A percentile compares a stretch with the other conserved stretches of the same genome.
These are phyloP conservation scores for Drosophila orena DNA, from an alignment of 1,140 invertebrate species.

Conservation along the genomic window DNA sequence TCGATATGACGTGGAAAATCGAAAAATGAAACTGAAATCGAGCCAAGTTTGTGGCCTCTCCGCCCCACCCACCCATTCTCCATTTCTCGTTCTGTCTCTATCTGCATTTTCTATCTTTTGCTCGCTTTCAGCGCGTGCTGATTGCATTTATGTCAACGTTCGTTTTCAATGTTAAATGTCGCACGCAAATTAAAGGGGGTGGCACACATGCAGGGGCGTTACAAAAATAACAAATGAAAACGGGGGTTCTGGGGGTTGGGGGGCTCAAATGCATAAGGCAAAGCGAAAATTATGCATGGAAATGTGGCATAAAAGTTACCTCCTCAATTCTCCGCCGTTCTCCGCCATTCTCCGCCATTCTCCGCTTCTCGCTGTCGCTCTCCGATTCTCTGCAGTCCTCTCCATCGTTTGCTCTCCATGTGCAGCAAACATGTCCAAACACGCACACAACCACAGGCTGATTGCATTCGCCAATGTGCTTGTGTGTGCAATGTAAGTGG, in stretches of 20 bases:
- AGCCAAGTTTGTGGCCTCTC: too few relatives aligned
- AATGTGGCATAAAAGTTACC: conserved; percentile 61
- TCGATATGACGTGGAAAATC: not conserved
- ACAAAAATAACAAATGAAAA: not conserved
- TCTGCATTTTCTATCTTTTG: conserved; percentile 27
- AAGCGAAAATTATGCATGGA: conserved; percentile 69
- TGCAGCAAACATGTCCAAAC: conserved; percentile 46
- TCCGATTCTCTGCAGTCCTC: too few relatives aligned
- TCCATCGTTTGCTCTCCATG: conserved; percentile 7
- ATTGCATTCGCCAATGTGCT: conserved; percentile 29
- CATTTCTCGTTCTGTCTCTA: not conserved
- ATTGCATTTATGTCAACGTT: conserved; percentile 79
- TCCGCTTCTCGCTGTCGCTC: conserved; percentile 3
- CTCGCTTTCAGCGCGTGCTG: conserved; percentile 60
- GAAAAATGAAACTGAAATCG: conserved; percentile 2
- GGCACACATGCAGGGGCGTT: not conserved
- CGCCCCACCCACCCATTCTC: not conserved
- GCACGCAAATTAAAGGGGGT: conserved; percentile 8
- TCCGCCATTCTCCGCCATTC: not conserved
- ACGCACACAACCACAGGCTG: conserved; percentile 9
- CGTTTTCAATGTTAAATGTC: conserved; percentile 77
- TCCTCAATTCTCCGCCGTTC: not conserved
- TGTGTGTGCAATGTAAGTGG: conserved; percentile 23
- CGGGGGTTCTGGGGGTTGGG: not conserved
- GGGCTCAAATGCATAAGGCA: conserved; percentile 26